These are phyloP conservation scores for Galeopsomyia nigrocyanea DNA, from an alignment of 2,888 invertebrate genomes.

Conservation along the genomic window DNA sequence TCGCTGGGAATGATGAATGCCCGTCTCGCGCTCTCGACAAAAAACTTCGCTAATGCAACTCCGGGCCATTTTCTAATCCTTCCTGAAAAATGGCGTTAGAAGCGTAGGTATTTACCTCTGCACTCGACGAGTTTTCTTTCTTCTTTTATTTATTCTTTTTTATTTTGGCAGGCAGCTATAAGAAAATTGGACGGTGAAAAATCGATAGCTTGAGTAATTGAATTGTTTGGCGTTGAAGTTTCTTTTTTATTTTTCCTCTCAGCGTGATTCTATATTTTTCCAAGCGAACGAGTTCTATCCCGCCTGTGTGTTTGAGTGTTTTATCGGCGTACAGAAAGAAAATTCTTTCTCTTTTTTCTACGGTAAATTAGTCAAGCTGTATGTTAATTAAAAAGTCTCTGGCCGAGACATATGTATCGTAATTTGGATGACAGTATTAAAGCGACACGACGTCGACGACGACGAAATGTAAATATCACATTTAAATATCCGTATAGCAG, in stretches of 20 bases:
- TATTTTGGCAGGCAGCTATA: background rate
- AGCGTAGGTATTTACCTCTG: too few species aligned
- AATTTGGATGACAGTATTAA: conserved; percentile 1
- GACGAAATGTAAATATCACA: conserved; percentile 10
- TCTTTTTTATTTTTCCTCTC: too few species aligned
- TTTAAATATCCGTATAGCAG: conserved; percentile 12
- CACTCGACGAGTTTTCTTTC: background rate
- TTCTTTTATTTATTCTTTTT: too few species aligned
- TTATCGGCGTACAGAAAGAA: background rate
- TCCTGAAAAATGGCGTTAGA: too few species aligned
- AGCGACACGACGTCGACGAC: background rate
- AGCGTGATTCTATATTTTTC: too few species aligned
- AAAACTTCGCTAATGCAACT: too few species aligned
- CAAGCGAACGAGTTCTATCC: too few species aligned
- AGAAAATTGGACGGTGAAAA: conserved; percentile 8
- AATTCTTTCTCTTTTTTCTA: conserved; percentile 7
- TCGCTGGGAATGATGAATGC: too few species aligned
- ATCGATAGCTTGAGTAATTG: conserved; percentile 18
- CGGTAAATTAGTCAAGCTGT: background rate
- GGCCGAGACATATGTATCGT: background rate
- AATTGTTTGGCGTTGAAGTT: conserved; percentile 10
- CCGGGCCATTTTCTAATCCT: too few species aligned
- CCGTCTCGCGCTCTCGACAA: too few species aligned
- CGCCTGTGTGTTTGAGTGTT: too few species aligned
- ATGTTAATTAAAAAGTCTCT: background rate